Conservation (phyloP, 2,888 invertebrate species). For the Geophilus truncorum region DNA sequence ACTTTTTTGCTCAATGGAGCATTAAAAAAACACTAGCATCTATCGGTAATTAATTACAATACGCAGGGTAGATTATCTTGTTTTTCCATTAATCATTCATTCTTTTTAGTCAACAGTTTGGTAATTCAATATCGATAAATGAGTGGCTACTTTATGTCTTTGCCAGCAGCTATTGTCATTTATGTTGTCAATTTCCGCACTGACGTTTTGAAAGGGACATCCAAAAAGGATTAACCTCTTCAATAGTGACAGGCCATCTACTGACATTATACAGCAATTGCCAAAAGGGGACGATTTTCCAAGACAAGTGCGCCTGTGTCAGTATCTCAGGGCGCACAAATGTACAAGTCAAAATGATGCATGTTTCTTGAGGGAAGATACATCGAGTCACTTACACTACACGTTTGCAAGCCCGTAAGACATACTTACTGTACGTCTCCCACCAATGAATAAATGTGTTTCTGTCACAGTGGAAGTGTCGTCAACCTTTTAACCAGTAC, state of each 20-base stretch:
- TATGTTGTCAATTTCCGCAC: background rate
- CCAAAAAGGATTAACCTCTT: constrained; percentile 21
- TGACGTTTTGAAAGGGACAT: background rate
- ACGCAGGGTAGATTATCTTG: background rate
- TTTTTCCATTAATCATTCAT: background rate
- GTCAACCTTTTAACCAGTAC: constrained; percentile 6
- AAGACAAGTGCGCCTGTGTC: constrained; percentile 1
- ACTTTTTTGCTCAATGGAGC: background rate
- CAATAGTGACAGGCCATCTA: background rate
- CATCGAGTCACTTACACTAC: background rate
- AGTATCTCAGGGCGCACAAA: background rate
- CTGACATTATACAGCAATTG: constrained; percentile 1
- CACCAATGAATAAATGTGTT: background rate
- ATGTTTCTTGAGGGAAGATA: background rate
- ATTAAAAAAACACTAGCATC: background rate
- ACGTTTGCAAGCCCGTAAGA: constrained; percentile 11
- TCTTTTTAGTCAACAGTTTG: no score
- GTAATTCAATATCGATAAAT: background rate
- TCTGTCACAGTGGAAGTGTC: background rate
- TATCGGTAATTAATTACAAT: background rate
- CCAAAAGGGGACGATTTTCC: background rate
- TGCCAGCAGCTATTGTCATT: constrained; percentile 3
- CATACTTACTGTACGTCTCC: background rate
- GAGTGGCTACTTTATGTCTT: background rate
- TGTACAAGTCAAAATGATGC: constrained; percentile 6